A percentile compares a stretch with the other conserved stretches of the same genome.
These are phyloP conservation scores for Elaeidobius kamerunicus DNA, from an alignment of 2,888 invertebrate genomes.

Conservation along the genomic window DNA sequence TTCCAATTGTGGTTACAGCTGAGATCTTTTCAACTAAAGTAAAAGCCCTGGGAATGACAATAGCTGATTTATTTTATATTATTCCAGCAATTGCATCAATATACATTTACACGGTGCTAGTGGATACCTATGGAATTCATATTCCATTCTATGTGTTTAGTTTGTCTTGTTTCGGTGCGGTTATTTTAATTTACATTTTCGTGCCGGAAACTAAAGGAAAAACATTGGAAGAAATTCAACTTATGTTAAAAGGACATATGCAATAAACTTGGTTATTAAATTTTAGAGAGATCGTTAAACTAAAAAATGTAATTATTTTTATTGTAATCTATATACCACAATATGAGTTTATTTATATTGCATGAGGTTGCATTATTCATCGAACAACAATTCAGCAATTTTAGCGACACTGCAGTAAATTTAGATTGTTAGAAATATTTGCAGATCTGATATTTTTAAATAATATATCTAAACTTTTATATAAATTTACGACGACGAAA, in stretches of 20 bases:
- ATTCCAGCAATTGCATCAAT: slow-evolving; percentile 43
- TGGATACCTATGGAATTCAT: slow-evolving; percentile 41
- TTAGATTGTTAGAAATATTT: too few species aligned
- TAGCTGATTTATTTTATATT: slow-evolving; percentile 45
- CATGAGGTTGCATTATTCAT: too few species aligned
- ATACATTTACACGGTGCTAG: slow-evolving; percentile 41
- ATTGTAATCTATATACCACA: too few species aligned
- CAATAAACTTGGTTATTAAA: too few species aligned
- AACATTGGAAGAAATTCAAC: slow-evolving; percentile 41
- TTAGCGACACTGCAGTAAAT: too few species aligned
- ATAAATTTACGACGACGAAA: too few species aligned
- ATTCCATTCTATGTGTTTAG: slow-evolving; percentile 45
- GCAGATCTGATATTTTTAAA: too few species aligned
- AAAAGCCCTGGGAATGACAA: slow-evolving; percentile 48
- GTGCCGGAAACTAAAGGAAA: slow-evolving; percentile 43
- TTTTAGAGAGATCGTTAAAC: too few species aligned
- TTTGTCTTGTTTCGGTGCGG: slow-evolving; percentile 16
- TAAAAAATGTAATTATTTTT: too few species aligned
- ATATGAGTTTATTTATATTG: too few species aligned
- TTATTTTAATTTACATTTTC: slow-evolving; percentile 32
- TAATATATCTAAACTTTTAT: too few species aligned
- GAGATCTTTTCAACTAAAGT: slow-evolving; percentile 48
- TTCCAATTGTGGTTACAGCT: slow-evolving; percentile 47
- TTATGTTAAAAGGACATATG: slow-evolving; percentile 17
- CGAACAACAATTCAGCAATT: too few species aligned